Evolutionary conservation across 1,140 invertebrate species (phyloP), one percentile per base, ranked within the genome.

Genomic region (Xylocopa sonorina): DNA sequence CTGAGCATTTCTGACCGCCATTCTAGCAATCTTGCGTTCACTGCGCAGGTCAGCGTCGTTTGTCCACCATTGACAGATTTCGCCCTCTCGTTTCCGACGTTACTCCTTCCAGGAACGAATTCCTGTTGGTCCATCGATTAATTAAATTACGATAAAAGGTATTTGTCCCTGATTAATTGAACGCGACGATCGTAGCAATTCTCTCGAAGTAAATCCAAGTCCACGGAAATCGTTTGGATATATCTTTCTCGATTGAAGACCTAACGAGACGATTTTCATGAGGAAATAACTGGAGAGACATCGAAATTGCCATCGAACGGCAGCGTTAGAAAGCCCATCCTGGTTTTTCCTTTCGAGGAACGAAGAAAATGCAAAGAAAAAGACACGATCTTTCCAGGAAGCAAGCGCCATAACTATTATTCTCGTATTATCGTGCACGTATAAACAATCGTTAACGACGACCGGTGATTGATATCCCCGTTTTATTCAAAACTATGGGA

Each of bases 11-110:
- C 77, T 73, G 85, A 80, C 80, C 69, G 78, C 76, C 78, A 62
- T 76, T 81, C 69, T 76, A 68, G 53, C 75, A 76, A 73, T 84
- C 82, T 85, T 85, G 86, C 86, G 80, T 69, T 81, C 81, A 85
- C 85, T 87, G 89, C 86, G 87, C 87, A 88, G 89, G 88, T 90
- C 87, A 88, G 88, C 83, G 78, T 63, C 51, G 77, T 41, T 83
- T 76, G 75, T 80, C 82, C 41, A 48, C 18, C 14, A 48, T 38
- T 32, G 16, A 48, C 32, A 24, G 18, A 0, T 18, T 38, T 27
- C 43, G 3, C 24, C 16, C 7, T 12, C 16, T 21, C 9, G 2
- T 21, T 67, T 67, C 48, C 64, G 21, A 21, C 14, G 29, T 53
- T 5, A 18, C 16, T 2, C 16, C 21, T 9, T 63, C 43, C 43